Evolutionary conservation across 2,797 vertebrate genomes (phyloP).

Genomic region (Sebastes ruberrimus): DNA sequence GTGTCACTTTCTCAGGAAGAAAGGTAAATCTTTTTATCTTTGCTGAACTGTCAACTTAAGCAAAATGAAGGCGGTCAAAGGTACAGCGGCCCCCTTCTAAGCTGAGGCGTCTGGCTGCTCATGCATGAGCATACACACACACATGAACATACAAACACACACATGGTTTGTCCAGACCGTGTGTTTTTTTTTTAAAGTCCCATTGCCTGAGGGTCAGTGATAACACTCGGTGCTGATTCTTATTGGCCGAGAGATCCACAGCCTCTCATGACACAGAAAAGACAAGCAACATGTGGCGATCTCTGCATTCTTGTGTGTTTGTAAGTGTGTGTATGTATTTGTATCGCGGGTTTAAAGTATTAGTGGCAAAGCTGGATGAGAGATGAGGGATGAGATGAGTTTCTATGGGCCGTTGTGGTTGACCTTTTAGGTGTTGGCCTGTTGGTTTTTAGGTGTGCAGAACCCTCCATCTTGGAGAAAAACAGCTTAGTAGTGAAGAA

Average conservation of each 20-base stretch:
- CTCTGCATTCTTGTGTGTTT: conserved; percentile 29
- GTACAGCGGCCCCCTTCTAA: conserved; percentile 32
- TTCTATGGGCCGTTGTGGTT: conserved; percentile 61
- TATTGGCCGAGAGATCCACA: conserved; percentile 56
- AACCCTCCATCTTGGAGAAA: conserved; percentile 47
- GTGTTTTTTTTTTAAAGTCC: conserved; percentile 53
- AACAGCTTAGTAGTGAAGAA: conserved; percentile 36
- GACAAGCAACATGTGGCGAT: conserved; percentile 56
- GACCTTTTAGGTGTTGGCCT: conserved; percentile 66
- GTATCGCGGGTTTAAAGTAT: conserved; percentile 65
- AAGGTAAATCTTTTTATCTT: conserved; percentile 64
- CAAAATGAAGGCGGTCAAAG: conserved; percentile 59
- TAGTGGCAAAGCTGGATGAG: conserved; percentile 68
- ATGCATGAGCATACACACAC: background rate
- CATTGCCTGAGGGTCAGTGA: conserved; percentile 75
- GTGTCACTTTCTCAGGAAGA: conserved; percentile 57
- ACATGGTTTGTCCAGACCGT: conserved; percentile 19
- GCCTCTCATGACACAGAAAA: conserved; percentile 56
- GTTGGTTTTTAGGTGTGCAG: conserved; percentile 50
- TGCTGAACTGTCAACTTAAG: conserved; percentile 55
- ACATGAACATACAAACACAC: background rate
- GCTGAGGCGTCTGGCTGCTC: background rate
- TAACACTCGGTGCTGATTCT: conserved; percentile 63
- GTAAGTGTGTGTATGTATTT: conserved; percentile 36
- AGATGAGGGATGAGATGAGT: conserved; percentile 3